Evolutionary conservation across 2,797 vertebrate species (phyloP).

Genomic region (Centropyge bicolor): DNA sequence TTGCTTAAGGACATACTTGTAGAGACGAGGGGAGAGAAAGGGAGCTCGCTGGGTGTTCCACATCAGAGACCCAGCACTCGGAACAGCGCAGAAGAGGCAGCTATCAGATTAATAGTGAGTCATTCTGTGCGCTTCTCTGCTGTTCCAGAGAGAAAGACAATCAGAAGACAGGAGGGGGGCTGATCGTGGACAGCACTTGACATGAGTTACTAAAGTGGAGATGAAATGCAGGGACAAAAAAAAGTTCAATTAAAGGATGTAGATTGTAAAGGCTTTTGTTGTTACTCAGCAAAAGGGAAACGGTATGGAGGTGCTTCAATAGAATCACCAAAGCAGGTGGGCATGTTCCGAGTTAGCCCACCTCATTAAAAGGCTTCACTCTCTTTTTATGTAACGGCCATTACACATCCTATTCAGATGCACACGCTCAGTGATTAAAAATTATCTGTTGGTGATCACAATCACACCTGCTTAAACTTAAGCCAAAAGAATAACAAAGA

Average conservation of each 20-base stretch:
- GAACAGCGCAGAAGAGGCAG: constrained; percentile 75
- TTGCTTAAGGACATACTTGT: constrained; percentile 84
- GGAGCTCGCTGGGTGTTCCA: constrained; percentile 84
- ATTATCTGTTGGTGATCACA: constrained; percentile 87
- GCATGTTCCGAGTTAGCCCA: constrained; percentile 84
- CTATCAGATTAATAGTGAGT: constrained; percentile 81
- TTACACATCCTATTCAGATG: constrained; percentile 86
- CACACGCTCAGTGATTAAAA: constrained; percentile 85
- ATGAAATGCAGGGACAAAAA: constrained; percentile 76
- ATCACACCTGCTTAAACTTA: constrained; percentile 88
- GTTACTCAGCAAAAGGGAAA: constrained; percentile 83
- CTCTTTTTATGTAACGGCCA: constrained; percentile 83
- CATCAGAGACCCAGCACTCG: constrained; percentile 77
- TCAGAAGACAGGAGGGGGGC: constrained; percentile 68
- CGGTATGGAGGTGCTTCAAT: constrained; percentile 82
- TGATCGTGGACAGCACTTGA: constrained; percentile 77
- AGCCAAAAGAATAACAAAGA: constrained; percentile 87
- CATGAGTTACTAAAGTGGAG: constrained; percentile 79
- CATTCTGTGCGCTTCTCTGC: constrained; percentile 70
- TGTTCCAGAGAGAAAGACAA: constrained; percentile 76
- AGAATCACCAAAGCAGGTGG: constrained; percentile 85
- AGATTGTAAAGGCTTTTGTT: constrained; percentile 83
- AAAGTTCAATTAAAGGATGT: constrained; percentile 84
- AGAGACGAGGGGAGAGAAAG: constrained; percentile 73
- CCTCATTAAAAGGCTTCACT: constrained; percentile 86